Conservation (phyloP, 2,113 vertebrate genomes). For the Anhinga anhinga region DNA sequence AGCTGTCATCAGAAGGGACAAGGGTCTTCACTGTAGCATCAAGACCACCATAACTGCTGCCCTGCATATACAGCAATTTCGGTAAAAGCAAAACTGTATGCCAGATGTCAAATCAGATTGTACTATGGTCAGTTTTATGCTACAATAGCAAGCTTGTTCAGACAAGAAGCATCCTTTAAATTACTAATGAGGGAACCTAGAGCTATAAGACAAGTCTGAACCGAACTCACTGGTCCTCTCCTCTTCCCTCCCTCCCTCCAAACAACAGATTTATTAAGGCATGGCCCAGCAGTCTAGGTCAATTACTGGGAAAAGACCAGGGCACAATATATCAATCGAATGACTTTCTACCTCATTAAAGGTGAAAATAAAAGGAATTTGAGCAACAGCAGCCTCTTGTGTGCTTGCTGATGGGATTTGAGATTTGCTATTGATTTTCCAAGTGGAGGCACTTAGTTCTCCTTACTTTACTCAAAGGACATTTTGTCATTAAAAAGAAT, state of each 20-base stretch:
- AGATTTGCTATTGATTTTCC: constrained; percentile 68
- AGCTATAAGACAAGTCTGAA: background rate
- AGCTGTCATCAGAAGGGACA: background rate
- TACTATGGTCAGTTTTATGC: background rate
- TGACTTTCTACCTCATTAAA: constrained; percentile 62
- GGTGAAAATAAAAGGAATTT: constrained; percentile 63
- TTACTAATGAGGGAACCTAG: background rate
- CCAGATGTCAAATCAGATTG: background rate
- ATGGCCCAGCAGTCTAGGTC: constrained; percentile 1
- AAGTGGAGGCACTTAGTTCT: constrained; percentile 41
- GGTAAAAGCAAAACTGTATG: background rate
- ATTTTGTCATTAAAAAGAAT: constrained; percentile 33
- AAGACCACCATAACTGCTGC: background rate
- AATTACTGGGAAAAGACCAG: constrained; percentile 47
- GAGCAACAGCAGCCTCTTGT: constrained; percentile 36
- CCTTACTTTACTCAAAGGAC: constrained; percentile 9
- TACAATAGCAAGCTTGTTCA: background rate
- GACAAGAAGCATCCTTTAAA: background rate
- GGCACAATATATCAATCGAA: constrained; percentile 29
- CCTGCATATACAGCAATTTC: background rate
- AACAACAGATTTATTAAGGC: constrained; percentile 21
- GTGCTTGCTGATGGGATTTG: constrained; percentile 15
- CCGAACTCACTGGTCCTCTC: background rate
- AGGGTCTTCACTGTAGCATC: background rate
- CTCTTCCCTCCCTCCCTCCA: background rate